phyloP scores from a whole-genome alignment of 2,888 invertebrate species.

The Allygus modestus region DNA sequence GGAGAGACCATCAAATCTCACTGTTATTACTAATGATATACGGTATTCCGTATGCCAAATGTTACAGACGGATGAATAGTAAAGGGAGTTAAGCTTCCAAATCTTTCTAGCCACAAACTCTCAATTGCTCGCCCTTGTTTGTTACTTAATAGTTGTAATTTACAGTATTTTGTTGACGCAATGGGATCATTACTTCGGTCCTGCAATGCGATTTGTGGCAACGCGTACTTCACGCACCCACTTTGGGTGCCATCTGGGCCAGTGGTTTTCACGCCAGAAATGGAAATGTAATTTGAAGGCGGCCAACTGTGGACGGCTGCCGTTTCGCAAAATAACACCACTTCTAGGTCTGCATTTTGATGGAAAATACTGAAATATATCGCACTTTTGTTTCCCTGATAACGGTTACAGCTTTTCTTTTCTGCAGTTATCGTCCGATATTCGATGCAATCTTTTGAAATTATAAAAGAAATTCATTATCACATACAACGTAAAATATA shows the following conservation, averaged over 20 bases:
- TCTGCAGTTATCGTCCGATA: too few relatives aligned
- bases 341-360: not conserved
- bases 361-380: not conserved
- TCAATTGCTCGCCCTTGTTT: not conserved
- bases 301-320: not conserved
- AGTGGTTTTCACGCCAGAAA: conserved; percentile 1
- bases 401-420: too few relatives aligned
- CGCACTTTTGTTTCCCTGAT: too few relatives aligned
- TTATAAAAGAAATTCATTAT: too few relatives aligned
- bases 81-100: not conserved
- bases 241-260: not conserved
- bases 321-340: not conserved
- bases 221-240: not conserved
- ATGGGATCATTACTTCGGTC: not conserved
- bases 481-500: too few relatives aligned
- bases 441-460: too few relatives aligned
- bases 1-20: not conserved
- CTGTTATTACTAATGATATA: conserved; percentile 10
- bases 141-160: not conserved
- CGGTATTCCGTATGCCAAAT: not conserved
- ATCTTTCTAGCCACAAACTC: not conserved
- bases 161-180: not conserved
- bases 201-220: not conserved
- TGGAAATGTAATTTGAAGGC: conserved; percentile 27
- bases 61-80: not conserved